These are phyloP conservation scores for Charanyca ferruginea DNA, from an alignment of 2,888 invertebrate species.

Conservation along the genomic window DNA sequence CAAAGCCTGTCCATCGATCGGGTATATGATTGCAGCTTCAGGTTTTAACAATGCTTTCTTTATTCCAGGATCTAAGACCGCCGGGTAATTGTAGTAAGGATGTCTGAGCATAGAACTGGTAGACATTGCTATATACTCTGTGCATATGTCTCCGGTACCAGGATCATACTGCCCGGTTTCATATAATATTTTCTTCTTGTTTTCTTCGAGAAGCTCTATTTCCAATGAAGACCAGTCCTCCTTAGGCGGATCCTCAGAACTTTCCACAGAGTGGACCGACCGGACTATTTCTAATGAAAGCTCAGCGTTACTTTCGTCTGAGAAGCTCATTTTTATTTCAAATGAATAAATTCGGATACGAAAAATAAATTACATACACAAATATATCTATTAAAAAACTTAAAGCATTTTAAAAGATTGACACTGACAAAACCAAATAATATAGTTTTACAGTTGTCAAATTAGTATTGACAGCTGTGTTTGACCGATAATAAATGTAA, in stretches of 20 bases:
- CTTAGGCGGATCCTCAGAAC: conserved; percentile 79
- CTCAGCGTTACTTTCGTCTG: conserved; percentile 34
- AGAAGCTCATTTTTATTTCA: conserved; percentile 55
- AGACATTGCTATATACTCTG: conserved; percentile 76
- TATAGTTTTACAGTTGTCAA: conserved; percentile 12
- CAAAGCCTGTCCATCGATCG: conserved; percentile 80
- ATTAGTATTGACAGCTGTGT: neutral
- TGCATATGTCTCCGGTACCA: conserved; percentile 80
- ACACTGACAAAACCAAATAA: too few relatives aligned
- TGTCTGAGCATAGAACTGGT: conserved; percentile 78
- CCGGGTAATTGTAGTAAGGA: conserved; percentile 80
- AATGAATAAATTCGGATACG: neutral
- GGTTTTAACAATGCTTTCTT: conserved; percentile 73
- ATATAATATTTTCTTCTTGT: conserved; percentile 69
- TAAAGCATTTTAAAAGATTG: too few relatives aligned
- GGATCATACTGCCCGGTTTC: conserved; percentile 74
- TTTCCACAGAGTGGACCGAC: conserved; percentile 65
- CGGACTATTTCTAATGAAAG: conserved; percentile 39
- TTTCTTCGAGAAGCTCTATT: conserved; percentile 67
- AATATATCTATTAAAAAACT: conserved; percentile 5
- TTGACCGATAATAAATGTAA: neutral
- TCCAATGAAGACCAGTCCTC: conserved; percentile 82
- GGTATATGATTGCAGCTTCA: conserved; percentile 64
- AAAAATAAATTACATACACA: conserved; percentile 28
- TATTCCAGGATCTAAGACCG: conserved; percentile 82